Base-by-base conservation (phyloP, 2,113 vertebrate genomes). In the Pluvialis apricaria region DNA sequence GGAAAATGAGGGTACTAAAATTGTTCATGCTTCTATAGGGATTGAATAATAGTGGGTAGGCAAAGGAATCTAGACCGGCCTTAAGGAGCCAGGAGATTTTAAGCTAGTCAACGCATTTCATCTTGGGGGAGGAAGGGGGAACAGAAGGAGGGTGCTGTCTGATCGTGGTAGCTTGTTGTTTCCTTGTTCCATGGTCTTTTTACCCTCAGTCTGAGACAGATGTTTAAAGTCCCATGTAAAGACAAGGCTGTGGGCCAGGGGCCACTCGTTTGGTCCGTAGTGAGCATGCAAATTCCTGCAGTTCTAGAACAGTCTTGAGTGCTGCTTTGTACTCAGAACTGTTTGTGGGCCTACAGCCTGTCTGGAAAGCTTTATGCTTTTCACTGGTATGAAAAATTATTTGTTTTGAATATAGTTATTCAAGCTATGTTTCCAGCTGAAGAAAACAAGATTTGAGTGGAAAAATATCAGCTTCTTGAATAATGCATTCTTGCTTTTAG, bases 101-200 rank as follows among this genome's bases (percentile, higher is more conserved):
- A 79, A 84, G 12, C 19, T 84, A n/a, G 55, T 54, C 7, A 76
- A 70, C 16, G 11, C 0, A 31, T 84, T 88, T 70, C 9, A 28
- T 86, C n/a, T 42, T 55, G 6, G 3, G 16, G 3, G 9, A 40
- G 15, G 15, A 44, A 31, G 10, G 0, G 1, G 12, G 5, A 9
- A 4, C 6, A 40, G 76, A 68, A 68, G 20, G 7, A 58, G 5
- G 2, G 11, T 79, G 18, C 44, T 73, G 8, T 49, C 68, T 73
- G 26, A 42, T 88, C 45, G 73, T 0, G 0, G 9, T 54, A 49
- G 21, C 5, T 73, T 57, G 8, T 76, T 75, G 17, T 24, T 68
- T 75, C 32, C 7, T 55, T 68, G 3, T 64, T 86, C 68, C 1
- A 0, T 32, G 9, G 12, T 62, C 7, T 40, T 83, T 57, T 75